Evolutionary conservation across 2,888 invertebrate genomes (phyloP).

Genomic region (Lasius fuliginosus): DNA sequence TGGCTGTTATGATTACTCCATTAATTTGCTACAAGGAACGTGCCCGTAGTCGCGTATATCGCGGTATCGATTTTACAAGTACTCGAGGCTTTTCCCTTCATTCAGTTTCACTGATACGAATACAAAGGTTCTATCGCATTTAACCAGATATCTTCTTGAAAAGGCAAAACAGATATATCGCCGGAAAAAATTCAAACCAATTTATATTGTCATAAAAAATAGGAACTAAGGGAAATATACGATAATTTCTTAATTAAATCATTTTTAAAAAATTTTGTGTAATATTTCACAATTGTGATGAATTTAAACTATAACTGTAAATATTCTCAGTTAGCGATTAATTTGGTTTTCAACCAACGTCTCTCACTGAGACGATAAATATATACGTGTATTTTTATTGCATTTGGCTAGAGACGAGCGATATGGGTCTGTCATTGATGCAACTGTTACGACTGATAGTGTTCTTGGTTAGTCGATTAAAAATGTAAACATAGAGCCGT

Average conservation of each 20-base stretch:
- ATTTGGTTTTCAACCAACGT: constrained; percentile 8
- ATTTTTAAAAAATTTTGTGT: not conserved
- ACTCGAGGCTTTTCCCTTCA: not conserved
- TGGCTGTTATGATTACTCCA: constrained; percentile 9
- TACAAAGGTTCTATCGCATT: not conserved
- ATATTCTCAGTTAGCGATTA: not conserved
- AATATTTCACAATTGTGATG: not conserved
- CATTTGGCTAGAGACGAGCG: not conserved
- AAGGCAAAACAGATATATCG: not conserved
- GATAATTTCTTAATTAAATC: constrained; percentile 9
- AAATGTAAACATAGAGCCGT: constrained; percentile 55
- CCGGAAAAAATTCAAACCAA: not conserved
- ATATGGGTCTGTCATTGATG: constrained; percentile 4
- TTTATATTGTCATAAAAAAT: not conserved
- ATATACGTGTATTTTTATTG: not conserved
- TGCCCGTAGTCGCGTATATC: not conserved
- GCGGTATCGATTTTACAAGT: not conserved
- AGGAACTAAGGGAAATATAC: not conserved
- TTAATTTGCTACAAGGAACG: not conserved
- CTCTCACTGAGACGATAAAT: constrained; percentile 16
- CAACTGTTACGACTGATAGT: constrained; percentile 28
- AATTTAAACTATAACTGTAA: not conserved
- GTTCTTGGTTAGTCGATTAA: constrained; percentile 39
- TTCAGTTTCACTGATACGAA: not conserved
- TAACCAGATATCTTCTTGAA: not conserved